phyloP scores from a whole-genome alignment of 2,797 vertebrate species.

The Microctenopoma lineatum region DNA sequence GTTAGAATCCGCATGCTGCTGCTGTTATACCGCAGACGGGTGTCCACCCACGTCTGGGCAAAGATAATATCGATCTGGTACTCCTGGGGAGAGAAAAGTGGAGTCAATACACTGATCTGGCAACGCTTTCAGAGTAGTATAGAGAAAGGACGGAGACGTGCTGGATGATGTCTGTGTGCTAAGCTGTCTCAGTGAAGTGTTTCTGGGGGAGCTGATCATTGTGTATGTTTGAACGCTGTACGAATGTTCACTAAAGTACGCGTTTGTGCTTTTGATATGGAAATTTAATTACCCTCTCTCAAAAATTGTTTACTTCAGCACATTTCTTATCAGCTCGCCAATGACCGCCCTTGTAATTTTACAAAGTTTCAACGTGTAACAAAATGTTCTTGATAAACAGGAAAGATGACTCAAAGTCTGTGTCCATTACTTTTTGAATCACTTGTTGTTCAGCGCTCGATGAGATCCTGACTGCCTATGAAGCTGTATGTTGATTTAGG shows the following conservation, averaged over 20 bases:
- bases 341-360: conserved; percentile 37
- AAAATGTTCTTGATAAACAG: conserved; percentile 1
- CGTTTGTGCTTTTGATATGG: conserved; percentile 64
- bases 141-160: conserved; percentile 22
- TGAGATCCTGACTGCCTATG: conserved; percentile 23
- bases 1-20: conserved; percentile 92
- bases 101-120: conserved; percentile 52
- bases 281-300: conserved; percentile 52
- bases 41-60: conserved; percentile 94
- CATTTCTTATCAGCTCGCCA: conserved; percentile 23
- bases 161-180: conserved; percentile 12
- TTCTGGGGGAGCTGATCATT: conserved; percentile 31
- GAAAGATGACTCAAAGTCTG: neutral
- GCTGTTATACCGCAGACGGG: conserved; percentile 92
- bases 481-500: conserved; percentile 1
- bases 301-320: conserved; percentile 51
- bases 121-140: neutral
- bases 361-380: neutral
- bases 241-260: conserved; percentile 33
- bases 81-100: conserved; percentile 81
- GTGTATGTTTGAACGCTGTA: conserved; percentile 37
- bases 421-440: neutral
- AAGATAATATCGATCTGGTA: conserved; percentile 98
- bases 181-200: neutral
- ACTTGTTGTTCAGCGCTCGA: neutral